These are phyloP conservation scores for Chrysomela aeneicollis DNA, from an alignment of 2,888 invertebrate genomes.

Conservation along the genomic window DNA sequence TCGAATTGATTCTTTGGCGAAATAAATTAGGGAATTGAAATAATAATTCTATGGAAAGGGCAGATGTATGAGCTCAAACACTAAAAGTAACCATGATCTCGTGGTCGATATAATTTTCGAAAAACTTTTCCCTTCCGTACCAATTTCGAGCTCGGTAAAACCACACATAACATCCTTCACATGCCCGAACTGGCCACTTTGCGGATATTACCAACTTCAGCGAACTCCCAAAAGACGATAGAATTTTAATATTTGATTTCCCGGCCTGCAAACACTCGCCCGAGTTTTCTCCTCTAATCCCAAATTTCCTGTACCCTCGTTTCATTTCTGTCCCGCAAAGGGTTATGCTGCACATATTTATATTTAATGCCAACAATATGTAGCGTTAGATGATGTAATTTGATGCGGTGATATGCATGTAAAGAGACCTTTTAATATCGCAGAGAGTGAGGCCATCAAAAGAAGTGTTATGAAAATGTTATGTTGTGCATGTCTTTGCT, in stretches of 20 bases:
- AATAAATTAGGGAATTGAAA: too few relatives aligned
- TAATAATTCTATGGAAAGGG: too few relatives aligned
- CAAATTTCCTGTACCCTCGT: constrained; percentile 23
- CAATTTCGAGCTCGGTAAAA: not conserved
- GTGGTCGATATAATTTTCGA: not conserved
- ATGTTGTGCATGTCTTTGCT: constrained; percentile 22
- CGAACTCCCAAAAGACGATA: constrained; percentile 39
- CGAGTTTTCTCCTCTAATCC: constrained; percentile 27
- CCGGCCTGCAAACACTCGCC: constrained; percentile 37
- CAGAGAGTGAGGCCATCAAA: constrained; percentile 28
- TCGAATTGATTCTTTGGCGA: too few relatives aligned
- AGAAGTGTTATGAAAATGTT: constrained; percentile 26
- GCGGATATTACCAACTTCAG: constrained; percentile 43
- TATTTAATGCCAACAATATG: constrained; percentile 32
- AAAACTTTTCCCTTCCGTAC: not conserved
- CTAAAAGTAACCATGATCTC: not conserved
- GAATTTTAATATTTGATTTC: constrained; percentile 47
- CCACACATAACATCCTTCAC: not conserved
- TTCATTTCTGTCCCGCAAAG: constrained; percentile 26
- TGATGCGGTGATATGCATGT: constrained; percentile 27
- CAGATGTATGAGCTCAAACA: too few relatives aligned
- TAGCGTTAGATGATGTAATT: constrained; percentile 25
- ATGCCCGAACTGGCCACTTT: constrained; percentile 20
- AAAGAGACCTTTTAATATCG: constrained; percentile 31
- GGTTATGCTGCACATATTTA: constrained; percentile 35